Conservation (phyloP, 2,888 invertebrate genomes). For the Leptogaster cylindrica region DNA sequence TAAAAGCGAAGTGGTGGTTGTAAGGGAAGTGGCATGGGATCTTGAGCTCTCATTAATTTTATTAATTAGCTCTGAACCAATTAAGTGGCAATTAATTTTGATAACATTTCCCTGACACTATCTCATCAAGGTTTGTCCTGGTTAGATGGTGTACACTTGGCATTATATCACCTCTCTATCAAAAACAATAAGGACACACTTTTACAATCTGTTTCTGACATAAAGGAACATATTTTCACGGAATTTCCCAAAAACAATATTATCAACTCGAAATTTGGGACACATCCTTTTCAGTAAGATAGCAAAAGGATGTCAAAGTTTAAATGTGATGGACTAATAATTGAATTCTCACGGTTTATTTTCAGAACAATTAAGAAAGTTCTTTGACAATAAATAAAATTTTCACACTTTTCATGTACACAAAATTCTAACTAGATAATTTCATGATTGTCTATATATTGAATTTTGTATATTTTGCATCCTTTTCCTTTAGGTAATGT, state of each 20-base stretch:
- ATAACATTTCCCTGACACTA: constrained; percentile 13
- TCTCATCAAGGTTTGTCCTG: constrained; percentile 19
- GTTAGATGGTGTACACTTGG: background rate
- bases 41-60: constrained; percentile 21
- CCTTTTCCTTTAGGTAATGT: background rate
- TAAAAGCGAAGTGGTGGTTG: no score
- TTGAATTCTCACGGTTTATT: constrained; percentile 4
- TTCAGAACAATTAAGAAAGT: constrained; percentile 30
- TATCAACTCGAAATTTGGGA: constrained; percentile 6
- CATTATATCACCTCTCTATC: constrained; percentile 33
- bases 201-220: constrained; percentile 27
- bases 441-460: background rate
- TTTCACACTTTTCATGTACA: no score
- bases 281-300: background rate
- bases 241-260: background rate
- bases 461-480: background rate
- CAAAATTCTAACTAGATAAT: constrained; percentile 12
- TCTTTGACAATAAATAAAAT: background rate
- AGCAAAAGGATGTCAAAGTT: background rate
- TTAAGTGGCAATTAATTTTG: constrained; percentile 36
- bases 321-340: constrained; percentile 14
- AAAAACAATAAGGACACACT: constrained; percentile 1
- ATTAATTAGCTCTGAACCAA: constrained; percentile 29
- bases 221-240: background rate
- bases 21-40: no score